Evolutionary conservation across 2,797 vertebrate genomes (phyloP), one percentile per base, ranked within the genome.

Genomic region (Gymnodraco acuticeps): DNA sequence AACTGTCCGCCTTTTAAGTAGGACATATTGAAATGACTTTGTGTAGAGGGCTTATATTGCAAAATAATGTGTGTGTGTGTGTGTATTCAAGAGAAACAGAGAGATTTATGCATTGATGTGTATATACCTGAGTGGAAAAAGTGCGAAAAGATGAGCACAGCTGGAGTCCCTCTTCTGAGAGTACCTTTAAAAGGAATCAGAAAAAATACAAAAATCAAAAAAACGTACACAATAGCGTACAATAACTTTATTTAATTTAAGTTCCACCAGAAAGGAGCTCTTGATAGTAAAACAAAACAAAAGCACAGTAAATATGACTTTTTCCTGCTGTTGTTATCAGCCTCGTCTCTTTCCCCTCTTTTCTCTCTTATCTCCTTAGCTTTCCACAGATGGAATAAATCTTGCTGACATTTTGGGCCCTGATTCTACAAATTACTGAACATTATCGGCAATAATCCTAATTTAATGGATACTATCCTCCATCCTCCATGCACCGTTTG

Each of bases 151-250:
- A 93, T 45, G 96, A 96, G 82, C 95, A 96, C 82, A 99, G 92
- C 87, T 97, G 97, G 87, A 97, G 93, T 31, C 97, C 96, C 73
- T 98, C 97, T 74, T 96, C 93, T 77, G 97, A 96, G 80, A 99
- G 96, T 88, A 97, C 95, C 98, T 99, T 81, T 61, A 69, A 75
- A 75, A 62, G 31, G 62, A 75, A 19, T 43, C 31, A 71, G n/a
- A 64, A 58, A 64, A 61, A 73, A 72, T 3, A 55, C 3, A 50
- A 43, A 61, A 42, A 47, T 31, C 4, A 70, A 68, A 76, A 27
- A 20, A 61, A 67, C 0, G 0, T 61, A 19, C 8, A 63, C 23
- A 64, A n/a, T n/a, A n/a, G n/a, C n/a, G n/a, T n/a, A n/a, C n/a
- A n/a, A n/a, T n/a, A 70, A 33, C 3, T 20, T 10, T 2, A 16